Conservation (phyloP, 2,888 invertebrate genomes). For the Parnassius apollo region DNA sequence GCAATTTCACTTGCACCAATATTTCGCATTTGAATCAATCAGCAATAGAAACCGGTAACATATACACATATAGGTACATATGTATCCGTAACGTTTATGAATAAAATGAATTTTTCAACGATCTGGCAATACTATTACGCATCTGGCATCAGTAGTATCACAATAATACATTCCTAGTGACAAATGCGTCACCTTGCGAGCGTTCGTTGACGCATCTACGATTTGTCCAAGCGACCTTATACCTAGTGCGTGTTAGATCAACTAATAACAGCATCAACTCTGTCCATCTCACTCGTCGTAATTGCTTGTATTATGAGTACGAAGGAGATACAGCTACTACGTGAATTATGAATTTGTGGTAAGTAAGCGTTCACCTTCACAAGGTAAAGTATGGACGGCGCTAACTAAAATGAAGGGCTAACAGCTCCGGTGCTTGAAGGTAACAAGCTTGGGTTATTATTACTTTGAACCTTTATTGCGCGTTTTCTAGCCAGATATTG, state of each 20-base stretch:
- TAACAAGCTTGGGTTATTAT: slow-evolving; percentile 62
- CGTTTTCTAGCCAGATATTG: slow-evolving; percentile 19
- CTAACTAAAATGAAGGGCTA: slow-evolving; percentile 79
- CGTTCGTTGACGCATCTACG: slow-evolving; percentile 79
- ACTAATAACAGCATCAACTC: slow-evolving; percentile 67
- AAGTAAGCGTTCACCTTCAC: slow-evolving; percentile 62
- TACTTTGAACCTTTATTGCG: slow-evolving; percentile 45
- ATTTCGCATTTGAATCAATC: slow-evolving; percentile 31
- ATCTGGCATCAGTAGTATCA: slow-evolving; percentile 52
- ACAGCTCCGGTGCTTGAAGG: slow-evolving; percentile 69
- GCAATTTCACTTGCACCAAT: slow-evolving; percentile 32
- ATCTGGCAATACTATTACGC: slow-evolving; percentile 36
- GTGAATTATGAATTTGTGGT: slow-evolving; percentile 56
- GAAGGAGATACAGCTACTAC: slow-evolving; percentile 54
- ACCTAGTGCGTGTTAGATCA: slow-evolving; percentile 63
- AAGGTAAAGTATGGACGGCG: slow-evolving; percentile 70
- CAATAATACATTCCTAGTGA: slow-evolving; percentile 75
- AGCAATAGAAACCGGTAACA: slow-evolving; percentile 44
- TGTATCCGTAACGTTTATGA: slow-evolving; percentile 48
- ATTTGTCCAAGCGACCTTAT: slow-evolving; percentile 77
- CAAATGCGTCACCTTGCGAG: slow-evolving; percentile 77
- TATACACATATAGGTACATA: slow-evolving; percentile 29
- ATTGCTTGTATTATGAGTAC: slow-evolving; percentile 40
- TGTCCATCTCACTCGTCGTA: slow-evolving; percentile 61
- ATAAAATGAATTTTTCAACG: slow-evolving; percentile 45